Conservation (phyloP, 2,797 vertebrate genomes). For the Champsocephalus esox region DNA sequence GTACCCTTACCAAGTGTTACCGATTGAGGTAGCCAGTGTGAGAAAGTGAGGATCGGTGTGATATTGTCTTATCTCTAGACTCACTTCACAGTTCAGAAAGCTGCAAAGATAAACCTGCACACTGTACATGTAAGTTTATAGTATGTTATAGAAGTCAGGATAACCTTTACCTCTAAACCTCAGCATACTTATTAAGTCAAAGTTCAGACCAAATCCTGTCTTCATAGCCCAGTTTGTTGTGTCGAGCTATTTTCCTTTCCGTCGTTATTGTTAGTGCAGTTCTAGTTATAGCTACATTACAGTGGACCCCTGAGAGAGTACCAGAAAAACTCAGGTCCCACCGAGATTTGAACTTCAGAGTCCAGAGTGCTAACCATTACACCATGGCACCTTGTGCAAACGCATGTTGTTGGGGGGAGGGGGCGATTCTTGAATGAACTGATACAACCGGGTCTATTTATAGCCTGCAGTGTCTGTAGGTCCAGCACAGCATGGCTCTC, state of each 20-base stretch:
- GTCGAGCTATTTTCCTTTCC: no score
- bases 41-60: no score
- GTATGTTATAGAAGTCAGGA: no score
- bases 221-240: background rate
- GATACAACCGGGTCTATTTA: slow-evolving; percentile 18
- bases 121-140: no score
- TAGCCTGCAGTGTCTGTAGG: background rate
- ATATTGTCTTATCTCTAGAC: no score
- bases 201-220: no score
- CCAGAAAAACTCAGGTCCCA: slow-evolving; percentile 75
- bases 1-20: no score
- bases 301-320: background rate
- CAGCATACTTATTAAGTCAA: no score
- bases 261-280: background rate
- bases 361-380: slow-evolving; percentile 88
- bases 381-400: slow-evolving; percentile 63
- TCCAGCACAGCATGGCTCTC: slow-evolving; percentile 1
- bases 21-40: background rate
- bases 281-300: background rate
- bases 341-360: slow-evolving; percentile 89
- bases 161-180: no score
- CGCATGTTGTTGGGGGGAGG: fast-evolving
- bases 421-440: fast-evolving
- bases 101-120: no score
- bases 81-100: no score